These are phyloP conservation scores for Platycercus adscitus DNA, from an alignment of 2,113 vertebrate genomes.

Conservation along the genomic window DNA sequence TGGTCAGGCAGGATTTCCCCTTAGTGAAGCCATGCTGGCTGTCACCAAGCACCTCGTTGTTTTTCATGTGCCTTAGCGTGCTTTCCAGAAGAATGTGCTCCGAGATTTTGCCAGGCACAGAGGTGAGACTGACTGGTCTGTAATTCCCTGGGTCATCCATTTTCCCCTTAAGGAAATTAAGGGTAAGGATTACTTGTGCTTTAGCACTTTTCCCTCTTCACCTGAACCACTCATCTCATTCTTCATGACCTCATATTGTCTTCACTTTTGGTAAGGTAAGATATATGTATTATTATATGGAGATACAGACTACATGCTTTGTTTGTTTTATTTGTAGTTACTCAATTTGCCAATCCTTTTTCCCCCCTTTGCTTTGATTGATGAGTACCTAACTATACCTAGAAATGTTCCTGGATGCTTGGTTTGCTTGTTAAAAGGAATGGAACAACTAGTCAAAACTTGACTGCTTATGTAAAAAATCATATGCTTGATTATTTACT, in stretches of 20 bases:
- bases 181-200: not conserved
- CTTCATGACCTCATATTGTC: not conserved
- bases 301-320: not conserved
- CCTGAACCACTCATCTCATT: not conserved
- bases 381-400: not conserved
- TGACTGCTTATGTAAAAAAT: not conserved
- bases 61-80: too few species aligned
- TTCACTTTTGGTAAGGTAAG: not conserved
- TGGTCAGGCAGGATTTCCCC: too few species aligned
- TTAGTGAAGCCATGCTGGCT: too few species aligned
- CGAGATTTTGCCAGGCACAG: too few species aligned
- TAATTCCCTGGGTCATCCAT: too few species aligned
- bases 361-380: not conserved
- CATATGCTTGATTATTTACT: not conserved
- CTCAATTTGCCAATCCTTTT: not conserved
- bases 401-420: not conserved
- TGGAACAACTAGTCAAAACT: not conserved
- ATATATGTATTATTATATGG: not conserved
- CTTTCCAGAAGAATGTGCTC: too few species aligned
- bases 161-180: not conserved
- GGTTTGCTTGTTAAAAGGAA: too few species aligned
- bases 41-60: too few species aligned
- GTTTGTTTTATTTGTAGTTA: not conserved
- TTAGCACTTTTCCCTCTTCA: not conserved
- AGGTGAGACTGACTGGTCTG: too few species aligned